These are phyloP conservation scores for Drosophila neocordata DNA, from an alignment of 1,140 invertebrate species.

Conservation along the genomic window DNA sequence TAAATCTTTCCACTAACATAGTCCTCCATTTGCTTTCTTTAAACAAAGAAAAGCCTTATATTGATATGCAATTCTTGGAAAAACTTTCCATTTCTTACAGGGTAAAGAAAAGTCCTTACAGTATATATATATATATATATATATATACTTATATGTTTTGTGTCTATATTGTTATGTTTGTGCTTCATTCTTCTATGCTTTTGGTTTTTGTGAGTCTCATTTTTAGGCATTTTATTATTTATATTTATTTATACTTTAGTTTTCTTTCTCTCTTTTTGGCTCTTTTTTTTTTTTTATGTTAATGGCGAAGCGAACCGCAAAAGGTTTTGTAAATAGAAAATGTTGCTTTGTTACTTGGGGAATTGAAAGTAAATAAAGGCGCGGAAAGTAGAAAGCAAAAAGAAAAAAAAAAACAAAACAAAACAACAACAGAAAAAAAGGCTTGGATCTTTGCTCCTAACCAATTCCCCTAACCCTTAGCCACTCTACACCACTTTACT, in stretches of 20 bases:
- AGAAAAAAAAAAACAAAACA: no score
- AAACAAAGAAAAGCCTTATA: no score
- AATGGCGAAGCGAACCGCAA: constrained; percentile 44
- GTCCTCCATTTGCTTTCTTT: no score
- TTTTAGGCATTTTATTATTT: constrained; percentile 34
- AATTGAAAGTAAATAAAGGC: constrained; percentile 74
- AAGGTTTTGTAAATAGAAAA: constrained; percentile 52
- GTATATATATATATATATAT: no score
- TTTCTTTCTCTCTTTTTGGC: constrained; percentile 18
- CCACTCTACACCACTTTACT: background rate
- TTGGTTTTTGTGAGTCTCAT: constrained; percentile 5
- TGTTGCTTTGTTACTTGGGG: constrained; percentile 59
- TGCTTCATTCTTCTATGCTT: constrained; percentile 6
- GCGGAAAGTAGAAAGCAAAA: constrained; percentile 12
- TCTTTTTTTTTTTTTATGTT: constrained; percentile 38
- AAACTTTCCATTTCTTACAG: background rate
- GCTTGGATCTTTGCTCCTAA: constrained; percentile 7
- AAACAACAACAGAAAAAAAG: no score
- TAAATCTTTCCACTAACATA: no score
- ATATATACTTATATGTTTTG: no score
- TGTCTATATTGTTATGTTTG: background rate
- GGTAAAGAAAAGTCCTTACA: background rate
- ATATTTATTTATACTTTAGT: constrained; percentile 46
- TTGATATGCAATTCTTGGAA: no score
- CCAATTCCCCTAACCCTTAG: no score